Evolutionary conservation across 2,113 vertebrate genomes (phyloP).

Genomic region (Syngnathoides biaculeatus): DNA sequence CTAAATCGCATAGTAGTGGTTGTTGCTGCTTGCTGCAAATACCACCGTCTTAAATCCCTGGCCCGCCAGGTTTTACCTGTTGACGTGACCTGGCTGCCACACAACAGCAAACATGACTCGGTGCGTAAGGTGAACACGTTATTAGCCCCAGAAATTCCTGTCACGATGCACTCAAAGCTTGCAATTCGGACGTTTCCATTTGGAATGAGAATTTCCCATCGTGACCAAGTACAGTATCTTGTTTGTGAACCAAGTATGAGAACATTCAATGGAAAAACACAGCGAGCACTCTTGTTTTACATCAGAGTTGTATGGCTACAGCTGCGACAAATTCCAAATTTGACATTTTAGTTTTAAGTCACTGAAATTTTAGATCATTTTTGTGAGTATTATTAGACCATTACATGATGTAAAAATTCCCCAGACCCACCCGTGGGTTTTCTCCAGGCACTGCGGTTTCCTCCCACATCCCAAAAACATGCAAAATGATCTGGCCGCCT

Average conservation of each 20-base stretch:
- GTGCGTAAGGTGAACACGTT: background rate
- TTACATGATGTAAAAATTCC: no score
- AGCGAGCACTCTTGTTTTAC: background rate
- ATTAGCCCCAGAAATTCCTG: background rate
- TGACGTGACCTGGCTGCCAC: background rate
- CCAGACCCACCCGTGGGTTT: no score
- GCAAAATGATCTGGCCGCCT: no score
- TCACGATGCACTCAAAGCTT: background rate
- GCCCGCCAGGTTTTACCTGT: slow-evolving; percentile 4
- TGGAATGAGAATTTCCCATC: background rate
- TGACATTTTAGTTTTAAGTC: no score
- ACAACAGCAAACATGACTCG: background rate
- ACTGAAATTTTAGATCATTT: no score
- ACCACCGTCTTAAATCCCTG: background rate
- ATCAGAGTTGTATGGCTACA: background rate
- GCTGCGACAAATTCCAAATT: background rate
- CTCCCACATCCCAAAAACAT: no score
- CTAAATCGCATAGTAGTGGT: background rate
- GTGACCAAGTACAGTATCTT: background rate
- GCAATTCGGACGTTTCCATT: background rate
- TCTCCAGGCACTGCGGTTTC: no score
- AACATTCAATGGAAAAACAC: background rate
- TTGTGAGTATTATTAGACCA: no score
- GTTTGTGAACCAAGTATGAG: background rate
- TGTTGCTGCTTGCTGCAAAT: background rate